These are phyloP conservation scores for Dreissena rostriformis DNA, from an alignment of 1,140 invertebrate species.

Conservation along the genomic window DNA sequence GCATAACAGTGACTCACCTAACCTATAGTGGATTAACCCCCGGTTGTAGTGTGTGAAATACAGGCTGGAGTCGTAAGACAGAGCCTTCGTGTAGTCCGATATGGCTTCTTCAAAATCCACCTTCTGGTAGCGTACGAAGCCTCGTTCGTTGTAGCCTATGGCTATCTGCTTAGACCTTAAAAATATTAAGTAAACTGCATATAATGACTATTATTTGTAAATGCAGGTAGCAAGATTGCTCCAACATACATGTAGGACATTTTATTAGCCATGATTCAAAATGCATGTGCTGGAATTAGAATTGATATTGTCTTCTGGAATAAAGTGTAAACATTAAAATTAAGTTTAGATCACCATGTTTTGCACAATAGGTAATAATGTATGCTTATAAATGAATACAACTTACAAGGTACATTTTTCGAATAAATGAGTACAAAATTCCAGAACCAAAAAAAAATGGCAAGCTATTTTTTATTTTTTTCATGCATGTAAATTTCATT, in stretches of 20 bases:
- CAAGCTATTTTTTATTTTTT: too few relatives aligned
- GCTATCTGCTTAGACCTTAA: constrained; percentile 68
- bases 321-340: too few relatives aligned
- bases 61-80: constrained; percentile 70
- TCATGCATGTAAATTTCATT: too few relatives aligned
- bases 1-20: constrained; percentile 58
- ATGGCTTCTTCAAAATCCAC: constrained; percentile 80
- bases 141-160: constrained; percentile 78
- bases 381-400: too few relatives aligned
- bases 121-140: constrained; percentile 76
- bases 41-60: constrained; percentile 79
- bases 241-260: too few relatives aligned
- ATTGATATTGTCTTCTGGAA: not conserved
- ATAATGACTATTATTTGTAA: not conserved
- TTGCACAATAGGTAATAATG: too few relatives aligned
- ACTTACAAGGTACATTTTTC: too few relatives aligned
- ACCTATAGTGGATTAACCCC: constrained; percentile 79
- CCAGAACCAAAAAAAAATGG: too few relatives aligned
- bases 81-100: constrained; percentile 76
- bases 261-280: not conserved
- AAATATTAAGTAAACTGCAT: not conserved
- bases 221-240: too few relatives aligned
- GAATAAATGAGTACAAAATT: too few relatives aligned
- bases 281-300: not conserved
- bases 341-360: too few relatives aligned